Evolutionary conservation across 2,113 vertebrate genomes (phyloP).

Genomic region (Xyrauchen texanus): DNA sequence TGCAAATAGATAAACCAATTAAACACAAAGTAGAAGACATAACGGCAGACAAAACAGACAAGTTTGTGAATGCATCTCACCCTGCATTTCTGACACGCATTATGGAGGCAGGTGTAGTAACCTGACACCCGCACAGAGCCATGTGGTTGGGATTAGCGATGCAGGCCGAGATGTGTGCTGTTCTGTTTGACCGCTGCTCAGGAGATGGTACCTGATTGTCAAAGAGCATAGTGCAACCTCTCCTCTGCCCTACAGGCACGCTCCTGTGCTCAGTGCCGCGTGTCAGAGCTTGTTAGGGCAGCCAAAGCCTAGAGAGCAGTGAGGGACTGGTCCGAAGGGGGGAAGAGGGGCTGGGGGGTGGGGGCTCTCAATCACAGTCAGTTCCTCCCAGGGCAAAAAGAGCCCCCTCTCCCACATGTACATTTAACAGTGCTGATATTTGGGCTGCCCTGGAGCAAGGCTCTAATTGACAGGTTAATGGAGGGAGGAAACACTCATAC

Average conservation of each 20-base stretch:
- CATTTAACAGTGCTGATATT: constrained; percentile 32
- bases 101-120: constrained; percentile 44
- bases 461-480: constrained; percentile 64
- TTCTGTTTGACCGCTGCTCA: constrained; percentile 61
- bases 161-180: constrained; percentile 53
- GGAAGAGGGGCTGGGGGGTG: constrained; percentile 8
- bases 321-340: constrained; percentile 40
- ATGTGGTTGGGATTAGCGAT: constrained; percentile 60
- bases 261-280: constrained; percentile 49
- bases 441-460: constrained; percentile 47
- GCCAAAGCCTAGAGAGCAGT: constrained; percentile 45
- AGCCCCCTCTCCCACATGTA: constrained; percentile 5
- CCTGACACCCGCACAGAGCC: constrained; percentile 55
- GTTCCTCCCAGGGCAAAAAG: constrained; percentile 12
- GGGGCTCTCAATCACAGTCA: constrained; percentile 52
- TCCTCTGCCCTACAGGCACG: constrained; percentile 41
- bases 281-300: constrained; percentile 62
- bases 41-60: constrained; percentile 34
- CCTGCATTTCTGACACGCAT: constrained; percentile 49
- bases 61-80: not conserved
- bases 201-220: constrained; percentile 60
- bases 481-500: constrained; percentile 42
- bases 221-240: constrained; percentile 55
- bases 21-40: constrained; percentile 42
- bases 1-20: constrained; percentile 58